Percentiles rank a stretch among this genome's conserved stretches.
Evolutionary conservation across 2,113 vertebrate genomes (phyloP).

Genomic region (Hepsetus odoe): DNA sequence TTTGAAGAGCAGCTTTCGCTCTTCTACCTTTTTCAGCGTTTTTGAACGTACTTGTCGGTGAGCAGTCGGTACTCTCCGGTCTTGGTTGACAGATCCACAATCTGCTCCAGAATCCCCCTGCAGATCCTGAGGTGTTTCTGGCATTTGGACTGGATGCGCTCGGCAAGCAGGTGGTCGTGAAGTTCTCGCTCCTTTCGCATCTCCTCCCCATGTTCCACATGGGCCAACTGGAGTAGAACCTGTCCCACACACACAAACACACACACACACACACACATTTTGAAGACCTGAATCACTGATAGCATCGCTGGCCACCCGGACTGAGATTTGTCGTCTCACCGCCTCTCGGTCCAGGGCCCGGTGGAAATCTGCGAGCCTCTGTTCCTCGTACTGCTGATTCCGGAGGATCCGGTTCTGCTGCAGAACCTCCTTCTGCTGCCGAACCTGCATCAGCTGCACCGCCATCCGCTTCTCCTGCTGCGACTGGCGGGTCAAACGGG

Average conservation of each 20-base stretch:
- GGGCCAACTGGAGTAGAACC: constrained; percentile 84
- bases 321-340: constrained; percentile 72
- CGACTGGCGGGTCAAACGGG: constrained; percentile 85
- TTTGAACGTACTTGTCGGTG: constrained; percentile 87
- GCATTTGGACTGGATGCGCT: constrained; percentile 76
- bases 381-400: constrained; percentile 87
- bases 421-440: constrained; percentile 87
- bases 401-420: constrained; percentile 86
- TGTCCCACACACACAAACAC: too few species aligned
- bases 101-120: constrained; percentile 80
- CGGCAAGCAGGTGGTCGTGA: constrained; percentile 74
- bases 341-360: constrained; percentile 86
- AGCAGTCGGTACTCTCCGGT: constrained; percentile 82
- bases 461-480: constrained; percentile 86
- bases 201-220: constrained; percentile 77
- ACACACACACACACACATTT: constrained; percentile 6
- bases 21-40: too few species aligned
- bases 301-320: too few species aligned
- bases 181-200: constrained; percentile 76
- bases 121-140: constrained; percentile 83
- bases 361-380: constrained; percentile 83
- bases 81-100: constrained; percentile 87
- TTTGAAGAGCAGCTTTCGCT: too few species aligned
- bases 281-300: too few species aligned
- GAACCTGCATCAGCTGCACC: constrained; percentile 86